These are phyloP conservation scores for Homarus gammarus DNA, from an alignment of 2,888 invertebrate genomes.

Conservation along the genomic window DNA sequence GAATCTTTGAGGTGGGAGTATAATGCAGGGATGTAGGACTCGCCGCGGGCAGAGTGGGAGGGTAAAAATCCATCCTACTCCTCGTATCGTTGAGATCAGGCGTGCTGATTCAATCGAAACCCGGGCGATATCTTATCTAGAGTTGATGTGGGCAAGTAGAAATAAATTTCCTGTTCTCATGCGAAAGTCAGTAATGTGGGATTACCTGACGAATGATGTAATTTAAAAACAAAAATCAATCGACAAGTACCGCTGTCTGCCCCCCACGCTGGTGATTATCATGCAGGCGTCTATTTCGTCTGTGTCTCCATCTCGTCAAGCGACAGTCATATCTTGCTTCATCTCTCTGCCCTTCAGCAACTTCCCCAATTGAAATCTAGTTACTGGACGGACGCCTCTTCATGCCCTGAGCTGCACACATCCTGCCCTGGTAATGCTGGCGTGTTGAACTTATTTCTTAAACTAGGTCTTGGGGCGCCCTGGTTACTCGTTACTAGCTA, in stretches of 20 bases:
- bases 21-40: not conserved
- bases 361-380: not conserved
- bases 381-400: not conserved
- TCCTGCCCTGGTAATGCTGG: not conserved
- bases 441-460: not conserved
- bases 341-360: not conserved
- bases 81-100: not conserved
- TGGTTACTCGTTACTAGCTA: not conserved
- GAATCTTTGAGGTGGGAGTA: not conserved
- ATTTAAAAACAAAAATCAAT: slow-evolving; percentile 14
- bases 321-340: not conserved
- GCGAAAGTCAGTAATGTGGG: not conserved
- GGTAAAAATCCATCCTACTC: not conserved
- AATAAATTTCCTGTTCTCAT: slow-evolving; percentile 4
- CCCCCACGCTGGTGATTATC: not conserved
- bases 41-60: not conserved
- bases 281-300: not conserved
- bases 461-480: too few species aligned
- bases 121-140: not conserved
- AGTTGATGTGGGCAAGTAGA: not conserved
- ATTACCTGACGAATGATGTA: not conserved
- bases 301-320: not conserved
- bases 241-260: not conserved
- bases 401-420: not conserved
- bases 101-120: not conserved